Evolutionary conservation across 2,888 invertebrate species (phyloP).

Genomic region (Diloba caeruleocephala): DNA sequence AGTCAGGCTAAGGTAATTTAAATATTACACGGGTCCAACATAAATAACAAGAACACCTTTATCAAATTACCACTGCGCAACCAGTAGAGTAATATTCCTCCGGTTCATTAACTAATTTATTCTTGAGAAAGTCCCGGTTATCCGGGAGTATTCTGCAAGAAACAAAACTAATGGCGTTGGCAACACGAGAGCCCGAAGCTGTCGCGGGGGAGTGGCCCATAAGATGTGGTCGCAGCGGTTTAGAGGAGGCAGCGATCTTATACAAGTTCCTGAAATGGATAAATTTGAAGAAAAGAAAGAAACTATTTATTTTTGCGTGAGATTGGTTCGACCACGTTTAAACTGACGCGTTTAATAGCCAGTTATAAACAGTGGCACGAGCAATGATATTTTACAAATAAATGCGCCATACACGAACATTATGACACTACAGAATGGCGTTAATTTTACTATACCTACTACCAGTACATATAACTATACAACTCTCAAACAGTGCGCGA

Average conservation of each 20-base stretch:
- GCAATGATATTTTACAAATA: too few species aligned
- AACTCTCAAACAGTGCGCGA: too few species aligned
- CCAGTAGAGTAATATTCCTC: conserved; percentile 68
- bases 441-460: too few species aligned
- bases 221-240: conserved; percentile 47
- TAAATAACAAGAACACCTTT: conserved; percentile 65
- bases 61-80: conserved; percentile 66
- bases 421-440: too few species aligned
- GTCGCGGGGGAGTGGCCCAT: conserved; percentile 46
- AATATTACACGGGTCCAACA: conserved; percentile 48
- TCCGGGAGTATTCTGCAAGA: conserved; percentile 79
- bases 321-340: too few species aligned
- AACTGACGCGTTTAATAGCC: too few species aligned
- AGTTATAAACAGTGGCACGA: too few species aligned
- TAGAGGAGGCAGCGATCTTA: conserved; percentile 1
- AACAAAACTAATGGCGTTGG: conserved; percentile 86
- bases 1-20: conserved; percentile 40
- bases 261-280: too few species aligned
- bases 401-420: too few species aligned
- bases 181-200: conserved; percentile 77
- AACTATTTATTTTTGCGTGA: too few species aligned
- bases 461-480: too few species aligned
- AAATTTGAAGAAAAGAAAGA: too few species aligned
- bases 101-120: conserved; percentile 85
- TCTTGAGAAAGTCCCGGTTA: conserved; percentile 79